Evolutionary conservation across 2,888 invertebrate species (phyloP), one percentile per base, ranked within the genome.

Genomic region (Diarsia brunnea): DNA sequence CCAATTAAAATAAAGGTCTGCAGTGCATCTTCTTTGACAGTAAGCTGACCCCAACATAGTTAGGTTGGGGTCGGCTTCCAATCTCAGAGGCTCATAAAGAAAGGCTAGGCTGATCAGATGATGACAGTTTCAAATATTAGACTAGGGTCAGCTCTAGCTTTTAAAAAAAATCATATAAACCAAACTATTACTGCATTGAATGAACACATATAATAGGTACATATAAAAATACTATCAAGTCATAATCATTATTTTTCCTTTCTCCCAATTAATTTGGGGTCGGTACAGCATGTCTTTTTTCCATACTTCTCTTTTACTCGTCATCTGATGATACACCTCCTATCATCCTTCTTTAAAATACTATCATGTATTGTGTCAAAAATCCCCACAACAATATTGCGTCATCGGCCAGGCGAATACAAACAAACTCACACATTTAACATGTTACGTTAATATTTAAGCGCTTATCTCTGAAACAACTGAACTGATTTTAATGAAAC

Each of bases 401-500:
- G 45, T 47, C 64, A 53, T 55, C 60, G 76, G 47, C 60, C 16
- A 49, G 38, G 16, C 27, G 24, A 75, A 53, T 14, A 65, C 27
- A 81, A 79, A 80, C 51, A 66, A 64, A 68, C 58, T 71, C 45
- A 47, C 68, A 64, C 16, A 75, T 75, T 78, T 78, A 81, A 81
- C 64, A 76, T 76, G 63, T 69, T 45, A 43, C 38, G 63, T 81
- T 79, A 82, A 85, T 84, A 82, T 83, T 86, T 87, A 85, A 75
- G 64, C 47, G 51, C 73, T 83, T 80, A 86, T 85, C 82, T 82
- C 67, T 58, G 63, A 83, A 80, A 87, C 84, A 82, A 81, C 79
- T 79, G 78, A 81, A 81, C 79, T 72, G 79, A 75, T 84, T 78
- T 83, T 75, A 81, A 80, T 75, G 76, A 75, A 86, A 84, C 86